phyloP scores from a whole-genome alignment of 2,888 invertebrate genomes.

The Heteromyza rotundicornis region DNA sequence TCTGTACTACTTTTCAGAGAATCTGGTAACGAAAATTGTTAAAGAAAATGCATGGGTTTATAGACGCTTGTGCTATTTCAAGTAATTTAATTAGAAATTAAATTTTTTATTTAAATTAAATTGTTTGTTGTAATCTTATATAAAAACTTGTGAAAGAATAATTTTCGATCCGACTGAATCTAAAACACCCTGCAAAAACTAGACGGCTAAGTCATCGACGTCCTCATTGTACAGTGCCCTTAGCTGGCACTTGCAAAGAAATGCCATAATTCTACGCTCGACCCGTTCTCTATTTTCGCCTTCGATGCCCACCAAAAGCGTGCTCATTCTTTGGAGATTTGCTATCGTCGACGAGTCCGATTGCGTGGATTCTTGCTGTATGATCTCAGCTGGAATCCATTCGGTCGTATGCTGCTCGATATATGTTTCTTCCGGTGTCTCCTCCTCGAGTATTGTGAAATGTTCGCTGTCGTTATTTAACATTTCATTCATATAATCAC shows the following conservation, averaged over 20 bases:
- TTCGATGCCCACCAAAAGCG: conserved; percentile 37
- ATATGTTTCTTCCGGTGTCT: neutral
- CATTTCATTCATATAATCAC: conserved; percentile 31
- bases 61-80: too few species aligned
- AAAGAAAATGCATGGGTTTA: too few species aligned
- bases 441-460: conserved; percentile 22
- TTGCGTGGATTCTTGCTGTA: conserved; percentile 8
- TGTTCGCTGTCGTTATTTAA: conserved; percentile 33
- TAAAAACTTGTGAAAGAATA: too few species aligned
- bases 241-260: conserved; percentile 51
- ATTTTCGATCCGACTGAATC: too few species aligned
- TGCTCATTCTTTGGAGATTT: conserved; percentile 37
- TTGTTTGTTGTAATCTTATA: too few species aligned
- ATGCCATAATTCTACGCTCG: conserved; percentile 47
- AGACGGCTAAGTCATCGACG: conserved; percentile 43
- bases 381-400: neutral
- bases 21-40: too few species aligned
- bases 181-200: too few species aligned
- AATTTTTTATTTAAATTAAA: too few species aligned
- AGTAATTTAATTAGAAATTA: too few species aligned
- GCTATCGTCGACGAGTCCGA: conserved; percentile 17
- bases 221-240: conserved; percentile 40
- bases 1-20: too few species aligned
- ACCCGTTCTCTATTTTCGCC: conserved; percentile 32
- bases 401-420: neutral